Conservation (phyloP, 2,888 invertebrate species). For the Clostera curtula region DNA sequence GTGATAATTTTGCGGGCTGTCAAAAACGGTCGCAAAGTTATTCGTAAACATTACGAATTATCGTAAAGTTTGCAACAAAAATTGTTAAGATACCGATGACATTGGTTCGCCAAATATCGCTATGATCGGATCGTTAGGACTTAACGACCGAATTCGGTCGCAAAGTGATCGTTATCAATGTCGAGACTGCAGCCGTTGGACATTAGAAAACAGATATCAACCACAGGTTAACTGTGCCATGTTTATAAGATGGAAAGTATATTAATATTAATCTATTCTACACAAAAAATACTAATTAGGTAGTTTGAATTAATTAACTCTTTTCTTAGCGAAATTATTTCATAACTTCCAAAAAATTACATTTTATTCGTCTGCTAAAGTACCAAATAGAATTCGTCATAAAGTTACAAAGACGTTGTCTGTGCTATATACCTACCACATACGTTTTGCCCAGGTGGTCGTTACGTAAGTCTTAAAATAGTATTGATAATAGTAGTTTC, state of each 20-base stretch:
- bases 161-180: no score
- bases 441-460: neutral
- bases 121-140: no score
- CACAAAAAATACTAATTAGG: neutral
- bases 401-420: neutral
- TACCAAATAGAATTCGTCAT: neutral
- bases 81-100: no score
- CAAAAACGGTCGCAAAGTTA: no score
- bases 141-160: no score
- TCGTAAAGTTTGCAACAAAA: no score
- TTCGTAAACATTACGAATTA: no score
- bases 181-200: no score
- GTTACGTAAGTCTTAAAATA: neutral
- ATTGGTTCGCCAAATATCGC: no score
- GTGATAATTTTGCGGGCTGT: no score
- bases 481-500: neutral
- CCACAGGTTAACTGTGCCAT: neutral
- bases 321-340: neutral
- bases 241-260: neutral
- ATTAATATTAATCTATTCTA: neutral
- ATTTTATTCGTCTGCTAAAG: neutral
- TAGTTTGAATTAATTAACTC: neutral
- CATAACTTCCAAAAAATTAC: neutral
- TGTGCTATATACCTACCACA: neutral
- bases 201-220: neutral